Base-by-base conservation (phyloP, 2,113 vertebrate genomes). In the Psammodynastes pulverulentus region DNA sequence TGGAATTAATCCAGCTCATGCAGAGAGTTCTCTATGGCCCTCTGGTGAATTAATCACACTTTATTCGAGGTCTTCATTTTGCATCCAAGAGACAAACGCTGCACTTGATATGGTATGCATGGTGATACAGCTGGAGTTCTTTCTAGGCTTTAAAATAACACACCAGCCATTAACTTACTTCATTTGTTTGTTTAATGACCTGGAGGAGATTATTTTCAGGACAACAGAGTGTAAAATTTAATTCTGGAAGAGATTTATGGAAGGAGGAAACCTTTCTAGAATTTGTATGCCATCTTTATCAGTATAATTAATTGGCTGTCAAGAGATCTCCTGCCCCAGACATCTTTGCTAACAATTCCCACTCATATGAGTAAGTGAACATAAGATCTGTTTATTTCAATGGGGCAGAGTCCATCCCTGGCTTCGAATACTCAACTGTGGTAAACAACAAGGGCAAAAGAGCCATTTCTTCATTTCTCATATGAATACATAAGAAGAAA, bases 151-250 rank as follows among this genome's bases (percentile, higher is more conserved):
- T 94, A 89, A 92, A 91, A 88, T 46, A 93, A 90, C 91, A 92
- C 89, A 88, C 29, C 87, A 89, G 72, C 92, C 89, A 79, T 86
- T 91, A 95, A 87, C 92, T 62, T 88, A 79, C 21, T 93, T 90
- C 94, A 87, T 95, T 95, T 94, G 56, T 84, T 94, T 96, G 93
- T 95, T 90, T 94, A 95, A 93, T 96, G 89, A 49, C 46, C 34
- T 49, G 89, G 53, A 90, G 87, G 95, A 88, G 95, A 93, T 94
- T 94, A 95, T 93, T 97, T 94, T 93, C 92, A 88, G 93, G 96
- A 93, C 91, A 95, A 95, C 94, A 89, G 91, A 86, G 52, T 93
- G 62, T 93, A 93, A 92, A 95, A 96, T 95, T 90, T 92, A 92
- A 96, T 96, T 93, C 88, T 93, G 54, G 92, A 90, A 24, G 29